Conservation (phyloP, 2,888 invertebrate genomes). For the Gymnosoma rotundatum region DNA sequence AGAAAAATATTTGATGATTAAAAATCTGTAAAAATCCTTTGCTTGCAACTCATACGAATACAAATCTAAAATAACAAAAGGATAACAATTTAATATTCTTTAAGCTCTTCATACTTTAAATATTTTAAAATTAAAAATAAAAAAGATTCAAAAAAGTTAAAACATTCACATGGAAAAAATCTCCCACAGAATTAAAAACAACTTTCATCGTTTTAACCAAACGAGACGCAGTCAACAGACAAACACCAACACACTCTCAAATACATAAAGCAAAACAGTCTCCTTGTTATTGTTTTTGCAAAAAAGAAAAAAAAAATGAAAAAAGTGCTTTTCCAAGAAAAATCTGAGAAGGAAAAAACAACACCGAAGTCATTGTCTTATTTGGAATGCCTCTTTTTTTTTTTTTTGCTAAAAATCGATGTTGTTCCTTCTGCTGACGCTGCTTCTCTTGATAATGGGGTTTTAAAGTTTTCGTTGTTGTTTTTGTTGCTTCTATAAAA, state of each 20-base stretch:
- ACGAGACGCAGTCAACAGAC: slow-evolving; percentile 20
- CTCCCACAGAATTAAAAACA: slow-evolving; percentile 67
- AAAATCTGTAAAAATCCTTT: background rate
- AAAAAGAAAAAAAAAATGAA: slow-evolving; percentile 30
- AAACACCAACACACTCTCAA: background rate
- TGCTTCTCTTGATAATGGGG: slow-evolving; percentile 51
- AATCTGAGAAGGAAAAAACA: slow-evolving; percentile 67
- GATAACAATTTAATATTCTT: slow-evolving; percentile 53
- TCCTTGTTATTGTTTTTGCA: slow-evolving; percentile 62
- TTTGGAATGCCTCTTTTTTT: slow-evolving; percentile 76
- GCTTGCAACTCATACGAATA: background rate
- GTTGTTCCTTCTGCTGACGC: slow-evolving; percentile 55
- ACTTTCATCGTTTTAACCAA: slow-evolving; percentile 55
- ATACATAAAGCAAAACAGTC: slow-evolving; percentile 50
- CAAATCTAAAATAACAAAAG: slow-evolving; percentile 12
- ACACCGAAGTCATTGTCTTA: slow-evolving; percentile 79
- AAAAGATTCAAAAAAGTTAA: background rate
- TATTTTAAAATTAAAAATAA: slow-evolving; percentile 34
- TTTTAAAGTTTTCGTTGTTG: slow-evolving; percentile 32
- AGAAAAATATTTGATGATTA: background rate
- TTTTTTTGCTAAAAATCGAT: slow-evolving; percentile 59
- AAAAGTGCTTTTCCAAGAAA: slow-evolving; percentile 72
- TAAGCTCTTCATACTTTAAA: slow-evolving; percentile 62
- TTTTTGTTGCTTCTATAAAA: slow-evolving; percentile 57
- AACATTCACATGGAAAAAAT: slow-evolving; percentile 59